These are phyloP conservation scores for Hepsetus odoe DNA, from an alignment of 2,113 vertebrate species.

Conservation along the genomic window DNA sequence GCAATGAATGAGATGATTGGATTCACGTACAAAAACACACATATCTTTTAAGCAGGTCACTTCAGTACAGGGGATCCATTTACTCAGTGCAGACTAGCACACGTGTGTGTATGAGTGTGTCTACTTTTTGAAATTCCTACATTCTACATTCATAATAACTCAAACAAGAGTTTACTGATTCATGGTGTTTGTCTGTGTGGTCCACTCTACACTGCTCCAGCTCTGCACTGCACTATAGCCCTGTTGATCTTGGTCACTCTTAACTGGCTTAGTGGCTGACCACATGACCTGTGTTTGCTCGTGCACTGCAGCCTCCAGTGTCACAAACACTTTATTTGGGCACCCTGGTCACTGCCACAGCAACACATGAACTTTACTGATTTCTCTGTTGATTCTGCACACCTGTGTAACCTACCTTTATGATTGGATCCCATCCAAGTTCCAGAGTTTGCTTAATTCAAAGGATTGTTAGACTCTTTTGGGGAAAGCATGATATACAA, in stretches of 20 bases:
- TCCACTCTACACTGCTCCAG: slow-evolving; percentile 27
- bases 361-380: slow-evolving; percentile 27
- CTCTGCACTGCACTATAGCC: too few species aligned
- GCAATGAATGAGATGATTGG: too few species aligned
- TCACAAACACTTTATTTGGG: slow-evolving; percentile 57
- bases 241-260: slow-evolving; percentile 50
- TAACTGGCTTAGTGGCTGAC: slow-evolving; percentile 48
- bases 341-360: slow-evolving; percentile 30
- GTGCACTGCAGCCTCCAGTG: background rate
- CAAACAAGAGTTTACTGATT: slow-evolving; percentile 38
- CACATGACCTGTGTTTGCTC: slow-evolving; percentile 47
- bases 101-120: background rate
- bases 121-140: slow-evolving; percentile 32
- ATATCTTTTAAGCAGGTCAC: background rate
- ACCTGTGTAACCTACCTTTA: slow-evolving; percentile 54
- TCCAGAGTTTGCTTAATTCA: background rate
- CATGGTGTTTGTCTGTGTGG: slow-evolving; percentile 53
- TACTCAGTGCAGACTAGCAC: too few species aligned
- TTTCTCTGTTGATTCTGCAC: slow-evolving; percentile 66
- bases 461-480: background rate
- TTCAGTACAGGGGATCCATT: background rate
- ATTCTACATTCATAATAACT: slow-evolving; percentile 33
- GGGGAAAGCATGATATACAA: background rate
- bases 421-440: background rate
- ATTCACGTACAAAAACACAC: too few species aligned